Base-by-base conservation (phyloP, 2,113 vertebrate species). In the Morone saxatilis region DNA sequence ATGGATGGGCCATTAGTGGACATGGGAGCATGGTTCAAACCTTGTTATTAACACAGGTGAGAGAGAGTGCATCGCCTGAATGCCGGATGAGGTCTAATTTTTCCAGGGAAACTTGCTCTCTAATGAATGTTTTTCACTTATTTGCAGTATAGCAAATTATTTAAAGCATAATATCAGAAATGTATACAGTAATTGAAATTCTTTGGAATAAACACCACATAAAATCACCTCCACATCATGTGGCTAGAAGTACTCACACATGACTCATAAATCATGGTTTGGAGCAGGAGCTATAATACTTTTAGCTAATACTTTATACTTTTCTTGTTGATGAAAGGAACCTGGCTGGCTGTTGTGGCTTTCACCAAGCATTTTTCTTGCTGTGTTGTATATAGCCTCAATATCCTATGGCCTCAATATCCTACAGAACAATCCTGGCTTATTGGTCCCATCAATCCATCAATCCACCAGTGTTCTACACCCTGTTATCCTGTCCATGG, bases 1-100 rank as follows among this genome's bases (percentile, higher is more conserved):
- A 94, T 91, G 90, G 87, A 93, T 93, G 86, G 90, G 77, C 88
- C 91, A 92, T 93, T 93, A 94, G 87, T 63, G 84, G 90, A 81
- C 90, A 90, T 19, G 47, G 76, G 83, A 82, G 86, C 82, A 77
- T 1, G 66, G 88, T 85, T 91, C 86, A 91, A 71, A 78, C 80
- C 86, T 86, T 84, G 84, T 89, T 87, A 87, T 89, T 80, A 94
- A 81, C 80, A 50, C 85, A 87, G 88, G 91, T 91, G 69, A 86
- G 68, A 59, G 73, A 43, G 69, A 63, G 51, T 59, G 86, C 57
- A 68, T 81, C 62, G 69, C 25, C 17, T 65, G 76, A 80, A 86
- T 91, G 22, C 68, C 22, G 4, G 54, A 89, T 71, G 62, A 85
- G 50, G 14, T 71, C 41, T 54, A 57, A 67, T 81, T 87, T 89